These are phyloP conservation scores for Nothocercus julius DNA, from an alignment of 2,113 vertebrate species.

Conservation along the genomic window DNA sequence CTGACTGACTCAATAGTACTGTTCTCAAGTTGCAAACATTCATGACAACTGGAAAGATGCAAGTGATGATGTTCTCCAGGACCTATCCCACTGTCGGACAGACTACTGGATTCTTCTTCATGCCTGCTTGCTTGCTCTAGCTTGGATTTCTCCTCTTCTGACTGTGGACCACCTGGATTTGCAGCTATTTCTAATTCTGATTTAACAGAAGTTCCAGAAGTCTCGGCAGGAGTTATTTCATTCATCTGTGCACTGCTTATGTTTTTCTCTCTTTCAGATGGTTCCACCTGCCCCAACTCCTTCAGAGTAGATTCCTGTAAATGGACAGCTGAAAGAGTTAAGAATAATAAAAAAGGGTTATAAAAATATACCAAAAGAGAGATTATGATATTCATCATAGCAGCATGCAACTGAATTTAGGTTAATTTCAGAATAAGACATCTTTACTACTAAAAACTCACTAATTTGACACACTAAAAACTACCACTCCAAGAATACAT, in stretches of 20 bases:
- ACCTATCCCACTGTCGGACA: not conserved
- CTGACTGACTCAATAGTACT: slow-evolving; percentile 93
- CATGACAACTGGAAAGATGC: slow-evolving; percentile 91
- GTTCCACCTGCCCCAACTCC: slow-evolving; percentile 26
- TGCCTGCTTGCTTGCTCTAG: not conserved
- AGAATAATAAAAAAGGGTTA: not conserved
- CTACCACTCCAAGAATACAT: not conserved
- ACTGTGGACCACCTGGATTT: not conserved
- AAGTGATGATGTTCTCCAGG: slow-evolving; percentile 74
- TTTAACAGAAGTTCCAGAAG: not conserved
- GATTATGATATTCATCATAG: not conserved
- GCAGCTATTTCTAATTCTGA: not conserved
- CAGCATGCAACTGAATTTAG: not conserved
- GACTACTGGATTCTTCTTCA: not conserved
- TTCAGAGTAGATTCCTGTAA: slow-evolving; percentile 79
- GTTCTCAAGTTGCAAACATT: slow-evolving; percentile 91
- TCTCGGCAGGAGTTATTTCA: not conserved
- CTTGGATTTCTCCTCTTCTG: not conserved
- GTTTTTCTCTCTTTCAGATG: not conserved
- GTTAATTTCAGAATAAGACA: not conserved
- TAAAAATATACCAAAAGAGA: not conserved
- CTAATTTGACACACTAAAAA: not conserved
- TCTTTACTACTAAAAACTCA: not conserved
- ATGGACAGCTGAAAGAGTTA: slow-evolving; percentile 80
- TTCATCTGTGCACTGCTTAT: not conserved